Conservation (phyloP, 2,888 invertebrate genomes). For the Cephus rjabovi region DNA sequence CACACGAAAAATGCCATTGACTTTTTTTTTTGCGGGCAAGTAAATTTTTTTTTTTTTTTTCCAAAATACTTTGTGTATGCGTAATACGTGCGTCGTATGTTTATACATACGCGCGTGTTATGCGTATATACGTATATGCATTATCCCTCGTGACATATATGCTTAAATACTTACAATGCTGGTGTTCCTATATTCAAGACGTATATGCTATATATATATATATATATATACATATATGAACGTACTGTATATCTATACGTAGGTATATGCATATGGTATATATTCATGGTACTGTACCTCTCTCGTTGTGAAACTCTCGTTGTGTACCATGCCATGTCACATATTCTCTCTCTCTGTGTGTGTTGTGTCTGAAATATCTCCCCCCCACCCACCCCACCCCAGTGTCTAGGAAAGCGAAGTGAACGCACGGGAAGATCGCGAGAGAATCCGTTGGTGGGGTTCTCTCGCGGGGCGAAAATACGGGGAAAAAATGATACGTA, state of each 20-base stretch:
- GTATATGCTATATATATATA: background rate
- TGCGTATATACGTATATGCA: constrained; percentile 27
- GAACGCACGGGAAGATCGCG: background rate
- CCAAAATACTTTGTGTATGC: background rate
- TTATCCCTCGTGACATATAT: constrained; percentile 17
- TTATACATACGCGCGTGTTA: constrained; percentile 14
- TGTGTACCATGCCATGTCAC: constrained; percentile 47
- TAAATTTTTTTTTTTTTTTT: background rate
- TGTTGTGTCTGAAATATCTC: constrained; percentile 4
- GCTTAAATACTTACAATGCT: background rate
- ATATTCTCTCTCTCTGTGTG: constrained; percentile 9
- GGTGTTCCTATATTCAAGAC: background rate
- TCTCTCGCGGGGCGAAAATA: background rate
- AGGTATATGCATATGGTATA: background rate
- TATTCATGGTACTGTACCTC: constrained; percentile 52
- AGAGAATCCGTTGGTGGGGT: background rate
- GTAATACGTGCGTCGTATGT: constrained; percentile 29
- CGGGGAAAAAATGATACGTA: constrained; percentile 16
- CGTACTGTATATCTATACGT: background rate
- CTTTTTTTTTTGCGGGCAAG: background rate
- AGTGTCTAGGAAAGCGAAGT: constrained; percentile 51
- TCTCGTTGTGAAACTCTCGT: constrained; percentile 42
- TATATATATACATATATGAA: background rate
- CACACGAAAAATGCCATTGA: constrained; percentile 11
- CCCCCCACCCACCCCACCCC: constrained; percentile 28